These are phyloP conservation scores for Eustalomyia histrio DNA, from an alignment of 2,888 invertebrate genomes.

Conservation along the genomic window DNA sequence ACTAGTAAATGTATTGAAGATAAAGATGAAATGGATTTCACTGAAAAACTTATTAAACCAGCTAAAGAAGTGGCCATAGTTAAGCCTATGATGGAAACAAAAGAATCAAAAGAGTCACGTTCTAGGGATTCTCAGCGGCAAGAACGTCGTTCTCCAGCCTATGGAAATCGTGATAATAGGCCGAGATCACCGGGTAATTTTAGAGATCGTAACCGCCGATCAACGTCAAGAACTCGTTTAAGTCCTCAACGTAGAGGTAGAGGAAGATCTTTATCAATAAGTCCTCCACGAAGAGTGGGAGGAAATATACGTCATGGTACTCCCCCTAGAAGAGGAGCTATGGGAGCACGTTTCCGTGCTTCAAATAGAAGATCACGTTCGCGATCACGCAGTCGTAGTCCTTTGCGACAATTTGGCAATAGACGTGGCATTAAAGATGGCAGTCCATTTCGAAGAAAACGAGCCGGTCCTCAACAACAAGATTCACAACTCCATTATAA, in stretches of 20 bases:
- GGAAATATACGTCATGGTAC: conserved; percentile 66
- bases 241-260: conserved; percentile 68
- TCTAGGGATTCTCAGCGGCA: conserved; percentile 59
- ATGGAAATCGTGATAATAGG: conserved; percentile 49
- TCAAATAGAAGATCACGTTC: conserved; percentile 56
- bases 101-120: conserved; percentile 69
- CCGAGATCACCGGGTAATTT: conserved; percentile 62
- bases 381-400: conserved; percentile 71
- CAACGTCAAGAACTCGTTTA: conserved; percentile 68
- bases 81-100: conserved; percentile 76
- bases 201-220: conserved; percentile 67
- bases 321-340: conserved; percentile 63
- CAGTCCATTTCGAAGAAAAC: conserved; percentile 68
- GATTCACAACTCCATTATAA: conserved; percentile 68
- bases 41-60: conserved; percentile 72
- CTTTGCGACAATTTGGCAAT: conserved; percentile 64
- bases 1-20: conserved; percentile 43
- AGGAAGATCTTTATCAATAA: conserved; percentile 69
- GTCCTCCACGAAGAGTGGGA: conserved; percentile 68
- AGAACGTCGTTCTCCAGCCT: conserved; percentile 59
- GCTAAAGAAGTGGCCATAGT: conserved; percentile 77
- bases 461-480: conserved; percentile 40
- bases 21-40: conserved; percentile 70
- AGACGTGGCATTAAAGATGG: conserved; percentile 60
- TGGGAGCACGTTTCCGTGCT: conserved; percentile 41